Conservation (phyloP, 1,140 invertebrate species). For the Latrodectus geometricus region DNA sequence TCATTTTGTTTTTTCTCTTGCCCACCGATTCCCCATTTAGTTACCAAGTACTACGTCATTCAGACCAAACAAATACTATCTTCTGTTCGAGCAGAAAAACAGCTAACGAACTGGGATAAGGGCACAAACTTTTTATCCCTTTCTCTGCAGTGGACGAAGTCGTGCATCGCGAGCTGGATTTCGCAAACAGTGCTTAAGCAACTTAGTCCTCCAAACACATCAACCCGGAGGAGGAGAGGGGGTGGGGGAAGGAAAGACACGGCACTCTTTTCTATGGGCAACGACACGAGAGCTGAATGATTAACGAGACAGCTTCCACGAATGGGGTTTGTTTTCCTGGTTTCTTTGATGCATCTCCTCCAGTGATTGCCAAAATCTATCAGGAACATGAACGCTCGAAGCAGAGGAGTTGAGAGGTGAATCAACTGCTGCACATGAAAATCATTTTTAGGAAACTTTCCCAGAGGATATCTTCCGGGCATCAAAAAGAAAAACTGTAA, state of each 20-base stretch:
- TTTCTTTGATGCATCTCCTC: neutral
- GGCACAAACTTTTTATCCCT: neutral
- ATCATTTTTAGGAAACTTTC: too few species aligned
- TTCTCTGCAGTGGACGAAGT: neutral
- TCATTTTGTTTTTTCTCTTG: too few species aligned
- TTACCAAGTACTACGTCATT: neutral
- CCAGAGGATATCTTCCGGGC: too few species aligned
- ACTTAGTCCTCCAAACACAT: neutral
- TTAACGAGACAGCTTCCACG: neutral
- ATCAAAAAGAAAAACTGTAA: too few species aligned
- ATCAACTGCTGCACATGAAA: too few species aligned
- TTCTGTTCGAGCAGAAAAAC: neutral
- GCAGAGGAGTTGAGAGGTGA: too few species aligned
- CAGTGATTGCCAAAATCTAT: neutral
- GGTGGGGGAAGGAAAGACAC: too few species aligned
- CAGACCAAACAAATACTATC: neutral
- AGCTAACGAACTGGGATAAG: neutral
- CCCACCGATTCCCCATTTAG: too few species aligned
- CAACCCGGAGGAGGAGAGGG: neutral
- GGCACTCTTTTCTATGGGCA: neutral
- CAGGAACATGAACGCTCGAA: neutral
- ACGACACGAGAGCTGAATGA: neutral
- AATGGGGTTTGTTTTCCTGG: neutral
- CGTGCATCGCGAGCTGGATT: neutral
- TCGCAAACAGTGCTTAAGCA: neutral